These are phyloP conservation scores for Busseola fusca DNA, from an alignment of 2,888 invertebrate genomes.

Conservation along the genomic window DNA sequence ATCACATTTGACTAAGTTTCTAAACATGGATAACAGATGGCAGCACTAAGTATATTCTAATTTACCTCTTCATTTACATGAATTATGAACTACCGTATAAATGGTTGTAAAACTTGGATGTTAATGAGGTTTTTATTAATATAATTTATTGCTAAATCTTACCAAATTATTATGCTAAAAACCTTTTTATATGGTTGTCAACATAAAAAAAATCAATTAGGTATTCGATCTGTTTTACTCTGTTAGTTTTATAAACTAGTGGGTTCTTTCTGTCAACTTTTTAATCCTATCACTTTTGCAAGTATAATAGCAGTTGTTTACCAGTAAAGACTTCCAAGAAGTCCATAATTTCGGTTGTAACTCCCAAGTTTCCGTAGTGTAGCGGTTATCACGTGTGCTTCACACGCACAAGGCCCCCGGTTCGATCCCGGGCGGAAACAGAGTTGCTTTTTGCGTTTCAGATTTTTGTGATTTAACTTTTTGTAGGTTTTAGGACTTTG, in stretches of 20 bases:
- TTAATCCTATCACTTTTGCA: no score
- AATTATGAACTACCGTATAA: neutral
- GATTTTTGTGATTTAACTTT: neutral
- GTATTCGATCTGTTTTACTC: neutral
- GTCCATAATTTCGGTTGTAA: no score
- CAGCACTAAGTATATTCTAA: neutral
- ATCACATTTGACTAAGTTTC: constrained; percentile 4
- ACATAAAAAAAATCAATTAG: neutral
- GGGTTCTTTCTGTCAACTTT: neutral
- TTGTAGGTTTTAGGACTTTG: neutral
- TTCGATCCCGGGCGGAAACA: constrained; percentile 92
- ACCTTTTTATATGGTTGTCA: neutral
- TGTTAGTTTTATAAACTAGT: neutral
- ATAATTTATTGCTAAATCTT: neutral
- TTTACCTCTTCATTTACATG: neutral
- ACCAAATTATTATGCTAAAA: neutral
- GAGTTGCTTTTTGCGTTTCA: constrained; percentile 59
- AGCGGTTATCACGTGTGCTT: constrained; percentile 94
- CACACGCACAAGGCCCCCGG: constrained; percentile 93
- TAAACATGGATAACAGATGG: neutral
- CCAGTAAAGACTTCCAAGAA: no score
- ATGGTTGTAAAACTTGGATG: neutral
- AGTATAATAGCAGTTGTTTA: no score
- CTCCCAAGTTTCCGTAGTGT: constrained; percentile 92
- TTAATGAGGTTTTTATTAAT: neutral